Evolutionary conservation across 2,797 vertebrate species (phyloP), one percentile per base, ranked within the genome.

Genomic region (Avahi laniger): DNA sequence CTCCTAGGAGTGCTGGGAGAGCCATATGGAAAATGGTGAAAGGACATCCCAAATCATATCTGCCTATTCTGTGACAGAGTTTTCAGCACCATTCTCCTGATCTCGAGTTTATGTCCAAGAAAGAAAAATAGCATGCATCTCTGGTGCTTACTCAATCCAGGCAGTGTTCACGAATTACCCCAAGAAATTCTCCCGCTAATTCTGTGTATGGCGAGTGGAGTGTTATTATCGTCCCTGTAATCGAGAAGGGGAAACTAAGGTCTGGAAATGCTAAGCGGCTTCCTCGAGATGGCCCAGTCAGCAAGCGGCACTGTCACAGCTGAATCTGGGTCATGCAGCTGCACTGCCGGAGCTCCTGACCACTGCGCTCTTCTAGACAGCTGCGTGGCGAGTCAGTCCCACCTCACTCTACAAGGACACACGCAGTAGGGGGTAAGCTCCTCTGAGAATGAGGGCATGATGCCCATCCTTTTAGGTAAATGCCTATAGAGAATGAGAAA

Each of bases 291-390:
- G 43, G 54, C 65, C 63, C 17, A n/a, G 22, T 15, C 26, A 69
- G 28, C 33, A 26, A 20, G 28, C 3, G 9, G 69, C 20, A 24
- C 13, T 13, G 67, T 57, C 18, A 26, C 24, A 26, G 35, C 7
- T 67, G 67, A 46, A 33, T 24, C 75, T 33, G 26, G 41, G 35
- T 46, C 1, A 0, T 26, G 9, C 0, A 18, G 35, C 13, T 63
- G 6, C 46, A 6, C 0, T 30, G 20, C 10, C 1, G 18, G 61
- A 20, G 35, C 54, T 38, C 33, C 30, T 4, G 6, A 33, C 9
- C 24, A 17, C 26, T 3, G 48, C 0, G 5, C 12, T 4, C 28
- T 0, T 73, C 17, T 12, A 33, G 0, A 3, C 2, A 8, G 61
- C n/a, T 10, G 30, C 9, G 33, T 4, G 7, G 61, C 38, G 43